A percentile compares a stretch with the other conserved stretches of the same genome.
phyloP scores from a whole-genome alignment of 2,113 vertebrate species.

The Mirza zaza region DNA sequence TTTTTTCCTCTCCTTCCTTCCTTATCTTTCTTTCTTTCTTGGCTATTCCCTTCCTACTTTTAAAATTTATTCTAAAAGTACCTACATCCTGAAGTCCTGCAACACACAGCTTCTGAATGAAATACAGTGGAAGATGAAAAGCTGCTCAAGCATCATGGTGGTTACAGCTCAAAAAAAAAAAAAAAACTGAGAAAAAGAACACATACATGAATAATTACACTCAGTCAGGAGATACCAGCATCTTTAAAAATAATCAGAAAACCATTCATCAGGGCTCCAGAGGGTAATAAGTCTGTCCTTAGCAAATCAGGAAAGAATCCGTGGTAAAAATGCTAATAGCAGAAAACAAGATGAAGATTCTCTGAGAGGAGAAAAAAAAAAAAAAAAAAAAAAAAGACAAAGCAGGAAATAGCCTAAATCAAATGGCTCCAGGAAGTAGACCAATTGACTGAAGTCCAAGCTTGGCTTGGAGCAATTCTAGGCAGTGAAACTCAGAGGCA shows the following conservation, averaged over 20 bases:
- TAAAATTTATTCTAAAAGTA: background rate
- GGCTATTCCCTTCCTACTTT: background rate
- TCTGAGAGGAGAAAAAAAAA: background rate
- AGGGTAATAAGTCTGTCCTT: background rate
- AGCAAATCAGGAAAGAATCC: background rate
- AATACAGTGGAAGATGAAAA: background rate
- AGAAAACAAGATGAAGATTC: background rate
- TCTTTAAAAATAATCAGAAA: background rate
- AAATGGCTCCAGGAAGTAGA: background rate
- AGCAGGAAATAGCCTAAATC: background rate
- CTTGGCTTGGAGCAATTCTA: background rate
- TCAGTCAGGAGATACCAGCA: background rate
- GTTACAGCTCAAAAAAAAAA: too few species aligned
- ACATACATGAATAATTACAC: background rate
- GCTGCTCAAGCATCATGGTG: fast-evolving
- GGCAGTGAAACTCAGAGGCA: background rate
- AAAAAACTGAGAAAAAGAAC: background rate
- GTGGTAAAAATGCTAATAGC: background rate
- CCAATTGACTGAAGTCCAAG: background rate
- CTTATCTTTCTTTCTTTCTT: background rate
- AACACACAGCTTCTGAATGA: background rate
- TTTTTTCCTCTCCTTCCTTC: background rate
- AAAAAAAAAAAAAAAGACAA: background rate
- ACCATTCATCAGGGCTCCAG: background rate
- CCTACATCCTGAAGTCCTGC: background rate